These are phyloP conservation scores for Mastomys natalensis DNA, from an alignment of 2,113 vertebrate genomes.

Conservation along the genomic window DNA sequence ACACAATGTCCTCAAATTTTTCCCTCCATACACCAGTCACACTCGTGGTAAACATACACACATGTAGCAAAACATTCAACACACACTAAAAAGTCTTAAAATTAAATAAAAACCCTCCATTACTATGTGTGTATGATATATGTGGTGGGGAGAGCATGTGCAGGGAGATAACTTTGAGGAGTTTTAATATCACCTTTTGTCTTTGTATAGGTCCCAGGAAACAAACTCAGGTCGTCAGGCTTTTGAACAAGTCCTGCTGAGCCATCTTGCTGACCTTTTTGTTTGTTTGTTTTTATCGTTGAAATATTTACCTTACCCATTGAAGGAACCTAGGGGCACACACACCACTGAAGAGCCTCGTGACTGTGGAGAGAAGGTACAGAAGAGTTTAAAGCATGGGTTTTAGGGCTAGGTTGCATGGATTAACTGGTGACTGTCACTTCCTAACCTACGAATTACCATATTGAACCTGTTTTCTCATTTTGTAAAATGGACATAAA, in stretches of 20 bases:
- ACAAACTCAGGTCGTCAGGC: neutral
- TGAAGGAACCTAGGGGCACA: neutral
- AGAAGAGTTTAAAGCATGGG: neutral
- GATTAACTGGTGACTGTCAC: neutral
- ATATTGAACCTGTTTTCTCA: neutral
- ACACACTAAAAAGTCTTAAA: neutral
- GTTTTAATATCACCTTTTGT: neutral
- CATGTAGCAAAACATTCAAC: neutral
- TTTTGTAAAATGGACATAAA: constrained; percentile 40
- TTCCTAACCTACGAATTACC: constrained; percentile 30
- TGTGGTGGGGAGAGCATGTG: neutral
- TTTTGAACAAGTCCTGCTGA: neutral
- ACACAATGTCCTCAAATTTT: neutral
- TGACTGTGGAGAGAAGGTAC: neutral
- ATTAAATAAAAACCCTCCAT: neutral
- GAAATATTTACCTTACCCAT: constrained; percentile 24
- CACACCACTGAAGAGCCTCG: neutral
- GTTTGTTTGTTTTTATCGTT: constrained; percentile 37
- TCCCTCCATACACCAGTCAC: neutral
- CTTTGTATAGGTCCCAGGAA: neutral
- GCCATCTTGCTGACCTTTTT: neutral
- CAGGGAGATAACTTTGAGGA: neutral
- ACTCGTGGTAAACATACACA: neutral
- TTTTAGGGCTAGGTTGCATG: neutral
- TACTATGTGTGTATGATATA: neutral